Percentiles rank a stretch among this genome's conserved stretches.
These are phyloP conservation scores for Takifugu bimaculatus DNA, from an alignment of 2,113 vertebrate genomes.

Conservation along the genomic window DNA sequence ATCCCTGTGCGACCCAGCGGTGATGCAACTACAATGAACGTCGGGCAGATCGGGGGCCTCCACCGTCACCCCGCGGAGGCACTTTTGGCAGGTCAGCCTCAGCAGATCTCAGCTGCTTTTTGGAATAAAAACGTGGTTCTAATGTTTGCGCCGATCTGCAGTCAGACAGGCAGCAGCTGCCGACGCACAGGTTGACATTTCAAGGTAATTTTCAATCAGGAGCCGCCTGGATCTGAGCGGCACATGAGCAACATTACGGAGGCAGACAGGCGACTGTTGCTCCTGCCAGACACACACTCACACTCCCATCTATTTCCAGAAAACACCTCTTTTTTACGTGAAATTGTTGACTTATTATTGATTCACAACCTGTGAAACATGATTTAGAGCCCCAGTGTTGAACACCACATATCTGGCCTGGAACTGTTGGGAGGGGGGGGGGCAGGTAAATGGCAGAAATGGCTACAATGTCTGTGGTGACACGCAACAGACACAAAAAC, in stretches of 20 bases:
- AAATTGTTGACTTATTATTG: constrained; percentile 24
- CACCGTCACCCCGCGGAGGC: too few relatives aligned
- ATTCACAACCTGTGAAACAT: constrained; percentile 42
- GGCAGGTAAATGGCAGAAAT: constrained; percentile 22
- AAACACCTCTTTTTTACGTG: constrained; percentile 36
- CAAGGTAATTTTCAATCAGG: constrained; percentile 18
- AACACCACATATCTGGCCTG: constrained; percentile 3
- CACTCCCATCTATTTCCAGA: constrained; percentile 20
- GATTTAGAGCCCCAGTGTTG: constrained; percentile 28
- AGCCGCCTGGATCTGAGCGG: constrained; percentile 32
- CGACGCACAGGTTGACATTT: constrained; percentile 24
- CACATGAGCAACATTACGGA: constrained; percentile 25
- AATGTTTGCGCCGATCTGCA: not conserved
- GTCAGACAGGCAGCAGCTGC: not conserved
- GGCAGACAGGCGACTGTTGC: constrained; percentile 22
- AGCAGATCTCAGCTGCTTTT: not conserved
- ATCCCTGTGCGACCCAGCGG: too few relatives aligned
- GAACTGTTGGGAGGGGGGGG: not conserved
- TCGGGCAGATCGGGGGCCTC: too few relatives aligned
- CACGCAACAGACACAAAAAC: constrained; percentile 19
- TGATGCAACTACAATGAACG: too few relatives aligned
- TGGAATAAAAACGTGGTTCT: too few relatives aligned
- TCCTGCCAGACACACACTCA: constrained; percentile 17
- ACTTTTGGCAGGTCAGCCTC: not conserved
- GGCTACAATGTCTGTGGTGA: not conserved